Evolutionary conservation across 2,888 invertebrate species (phyloP), one percentile per base, ranked within the genome.

Genomic region (Lasioglossum calceatum): DNA sequence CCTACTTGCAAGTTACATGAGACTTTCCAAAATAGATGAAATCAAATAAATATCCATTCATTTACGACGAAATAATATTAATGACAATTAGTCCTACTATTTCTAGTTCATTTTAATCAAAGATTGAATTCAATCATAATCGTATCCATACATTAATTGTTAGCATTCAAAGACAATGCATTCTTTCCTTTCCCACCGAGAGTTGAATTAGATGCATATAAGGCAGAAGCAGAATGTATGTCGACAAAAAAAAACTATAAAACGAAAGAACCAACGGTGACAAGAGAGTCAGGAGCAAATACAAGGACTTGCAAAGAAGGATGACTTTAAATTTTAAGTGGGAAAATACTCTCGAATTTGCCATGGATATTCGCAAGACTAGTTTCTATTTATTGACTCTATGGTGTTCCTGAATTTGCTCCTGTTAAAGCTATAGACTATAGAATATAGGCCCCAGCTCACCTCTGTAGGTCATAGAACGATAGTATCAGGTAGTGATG

Each of bases 391-490:
- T 58, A n/a, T 58, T 0, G 23, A 32, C 64, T 42, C 7, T 72
- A 39, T 72, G 4, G 14, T 39, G 83, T 91, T 92, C 92, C 86
- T 92, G 91, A 91, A 94, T 91, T 93, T 91, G 93, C 94, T 93
- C 93, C 93, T 88, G 88, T 87, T 89, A 90, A 90, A 91, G 92
- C 79, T 91, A 92, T 92, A 92, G 86, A 90, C 79, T 91, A 92
- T 92, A 92, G 86, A 90, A 67, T 91, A 92, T 92, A 93, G 93
- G 93, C 94, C 93, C 93, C 94, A 94, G 95, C 95, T 95, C 95
- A 95, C 95, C 95, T 95, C 95, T 95, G 95, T 91, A 94, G 93
- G 93, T 94, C 93, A 94, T 94, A 94, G 94, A 94, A 94, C 92
- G 93, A 94, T 94, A 95, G 94, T 94, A 92, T 94, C 93, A 92